These are phyloP conservation scores for Nemurella pictetii DNA, from an alignment of 2,888 invertebrate species.

Conservation along the genomic window DNA sequence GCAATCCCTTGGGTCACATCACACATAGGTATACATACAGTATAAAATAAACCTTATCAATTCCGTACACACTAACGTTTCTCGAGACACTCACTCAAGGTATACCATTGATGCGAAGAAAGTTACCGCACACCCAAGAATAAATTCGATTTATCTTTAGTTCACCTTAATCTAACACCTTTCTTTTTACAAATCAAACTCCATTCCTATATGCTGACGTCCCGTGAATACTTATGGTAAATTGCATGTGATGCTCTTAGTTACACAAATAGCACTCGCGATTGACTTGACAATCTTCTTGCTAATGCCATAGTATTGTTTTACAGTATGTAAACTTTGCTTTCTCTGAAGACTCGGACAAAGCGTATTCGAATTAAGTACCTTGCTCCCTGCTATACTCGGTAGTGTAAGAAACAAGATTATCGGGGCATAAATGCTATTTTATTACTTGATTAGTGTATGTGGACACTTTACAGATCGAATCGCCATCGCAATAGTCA, in stretches of 20 bases:
- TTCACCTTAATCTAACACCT: neutral
- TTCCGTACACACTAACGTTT: too few species aligned
- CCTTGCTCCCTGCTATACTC: neutral
- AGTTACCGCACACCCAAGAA: neutral
- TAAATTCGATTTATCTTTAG: neutral
- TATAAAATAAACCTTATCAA: too few species aligned
- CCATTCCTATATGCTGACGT: too few species aligned
- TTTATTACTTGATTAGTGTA: neutral
- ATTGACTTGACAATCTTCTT: neutral
- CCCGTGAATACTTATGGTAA: neutral
- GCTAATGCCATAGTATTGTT: neutral
- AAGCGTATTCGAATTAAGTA: neutral
- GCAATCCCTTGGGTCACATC: conserved; percentile 1
- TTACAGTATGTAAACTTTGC: neutral
- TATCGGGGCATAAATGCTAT: neutral
- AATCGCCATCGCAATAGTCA: neutral
- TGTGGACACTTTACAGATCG: neutral
- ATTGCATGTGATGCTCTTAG: neutral
- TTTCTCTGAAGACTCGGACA: neutral
- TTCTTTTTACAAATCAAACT: neutral
- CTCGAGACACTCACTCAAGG: neutral
- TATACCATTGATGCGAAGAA: neutral
- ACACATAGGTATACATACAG: neutral
- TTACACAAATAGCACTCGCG: neutral
- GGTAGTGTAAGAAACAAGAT: neutral